phyloP scores from a whole-genome alignment of 2,113 vertebrate genomes.

The Hippocampus mohnikei region DNA sequence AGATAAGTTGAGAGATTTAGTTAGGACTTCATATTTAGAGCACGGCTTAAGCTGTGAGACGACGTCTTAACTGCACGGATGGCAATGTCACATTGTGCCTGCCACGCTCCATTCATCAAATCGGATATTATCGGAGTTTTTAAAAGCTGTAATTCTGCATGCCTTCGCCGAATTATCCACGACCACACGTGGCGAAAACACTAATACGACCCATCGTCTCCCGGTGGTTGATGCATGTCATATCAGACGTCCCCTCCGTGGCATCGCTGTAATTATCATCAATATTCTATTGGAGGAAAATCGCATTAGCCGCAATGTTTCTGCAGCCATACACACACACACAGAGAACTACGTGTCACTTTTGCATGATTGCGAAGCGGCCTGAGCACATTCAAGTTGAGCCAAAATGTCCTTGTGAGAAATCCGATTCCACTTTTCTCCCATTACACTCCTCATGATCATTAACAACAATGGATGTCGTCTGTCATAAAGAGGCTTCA shows the following conservation, averaged over 20 bases:
- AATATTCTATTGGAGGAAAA: constrained; percentile 9
- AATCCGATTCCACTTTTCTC: constrained; percentile 26
- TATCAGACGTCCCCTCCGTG: constrained; percentile 5
- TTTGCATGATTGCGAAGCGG: constrained; percentile 2
- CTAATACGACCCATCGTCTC: constrained; percentile 32
- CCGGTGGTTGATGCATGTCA: constrained; percentile 9
- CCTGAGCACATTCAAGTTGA: constrained; percentile 35
- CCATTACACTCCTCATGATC: constrained; percentile 25
- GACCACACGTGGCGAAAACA: constrained; percentile 19
- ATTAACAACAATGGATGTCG: constrained; percentile 36
- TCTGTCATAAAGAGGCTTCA: constrained; percentile 36
- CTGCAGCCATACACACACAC: not conserved
- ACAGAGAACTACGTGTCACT: not conserved
- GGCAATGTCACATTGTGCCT: constrained; percentile 68
- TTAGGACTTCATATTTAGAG: constrained; percentile 75
- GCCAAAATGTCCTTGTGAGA: constrained; percentile 21
- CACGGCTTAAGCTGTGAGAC: constrained; percentile 67
- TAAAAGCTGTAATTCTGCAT: constrained; percentile 28
- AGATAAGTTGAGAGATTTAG: constrained; percentile 73
- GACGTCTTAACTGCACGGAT: constrained; percentile 62
- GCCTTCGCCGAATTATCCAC: constrained; percentile 39
- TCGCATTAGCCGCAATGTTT: not conserved
- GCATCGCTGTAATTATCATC: constrained; percentile 13
- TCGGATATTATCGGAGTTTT: constrained; percentile 55
- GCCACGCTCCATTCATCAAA: constrained; percentile 60